A percentile compares a stretch with the other conserved stretches of the same genome.
These are phyloP conservation scores for Drosophila eugracilis DNA, from an alignment of 1,140 invertebrate species.

Conservation along the genomic window DNA sequence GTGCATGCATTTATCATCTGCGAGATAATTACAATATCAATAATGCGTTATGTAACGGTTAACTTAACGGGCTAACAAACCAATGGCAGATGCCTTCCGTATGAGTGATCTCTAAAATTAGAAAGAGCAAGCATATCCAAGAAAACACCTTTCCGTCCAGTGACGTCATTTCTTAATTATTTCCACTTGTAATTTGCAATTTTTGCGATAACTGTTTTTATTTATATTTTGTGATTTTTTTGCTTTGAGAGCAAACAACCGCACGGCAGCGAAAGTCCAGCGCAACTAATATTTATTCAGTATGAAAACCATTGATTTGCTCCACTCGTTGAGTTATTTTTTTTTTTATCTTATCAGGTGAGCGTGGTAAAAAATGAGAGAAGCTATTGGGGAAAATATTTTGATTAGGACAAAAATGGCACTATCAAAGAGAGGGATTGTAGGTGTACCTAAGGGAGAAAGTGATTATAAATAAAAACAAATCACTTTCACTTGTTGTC, in stretches of 20 bases:
- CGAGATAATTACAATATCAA: conserved; percentile 7
- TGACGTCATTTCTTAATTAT: conserved; percentile 47
- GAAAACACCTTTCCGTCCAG: conserved; percentile 9
- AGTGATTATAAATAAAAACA: conserved; percentile 2
- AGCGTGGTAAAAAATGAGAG: conserved; percentile 12
- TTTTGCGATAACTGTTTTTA: background rate
- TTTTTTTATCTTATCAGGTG: conserved; percentile 53
- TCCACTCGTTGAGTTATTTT: conserved; percentile 1
- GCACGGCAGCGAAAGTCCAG: conserved; percentile 48
- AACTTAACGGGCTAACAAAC: conserved; percentile 24
- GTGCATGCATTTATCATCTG: conserved; percentile 69
- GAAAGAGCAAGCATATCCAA: background rate
- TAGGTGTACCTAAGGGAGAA: background rate
- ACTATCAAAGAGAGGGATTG: conserved; percentile 1
- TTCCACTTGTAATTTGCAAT: conserved; percentile 2
- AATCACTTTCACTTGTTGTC: background rate
- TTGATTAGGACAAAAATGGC: conserved; percentile 9
- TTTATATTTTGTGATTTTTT: conserved; percentile 1
- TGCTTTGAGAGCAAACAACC: conserved; percentile 35
- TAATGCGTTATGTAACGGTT: conserved; percentile 34
- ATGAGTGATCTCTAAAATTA: background rate
- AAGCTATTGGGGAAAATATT: conserved; percentile 28
- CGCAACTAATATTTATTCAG: conserved; percentile 58
- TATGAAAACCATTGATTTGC: conserved; percentile 35
- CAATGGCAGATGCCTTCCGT: conserved; percentile 32